Conservation (phyloP, 2,888 invertebrate genomes). For the Tridacna crocea region DNA sequence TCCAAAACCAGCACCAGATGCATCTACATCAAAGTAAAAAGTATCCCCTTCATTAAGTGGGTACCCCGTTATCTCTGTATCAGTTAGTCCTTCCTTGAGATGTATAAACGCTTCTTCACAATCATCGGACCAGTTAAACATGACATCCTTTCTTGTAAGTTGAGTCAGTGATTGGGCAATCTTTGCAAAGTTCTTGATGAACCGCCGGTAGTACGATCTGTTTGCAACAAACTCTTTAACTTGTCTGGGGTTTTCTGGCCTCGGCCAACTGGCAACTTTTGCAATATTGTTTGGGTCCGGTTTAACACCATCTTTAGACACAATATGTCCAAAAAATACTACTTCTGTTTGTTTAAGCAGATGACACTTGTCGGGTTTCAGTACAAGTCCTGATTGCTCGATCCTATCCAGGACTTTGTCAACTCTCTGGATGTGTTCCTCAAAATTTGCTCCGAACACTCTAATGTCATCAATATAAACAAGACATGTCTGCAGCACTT, state of each 20-base stretch:
- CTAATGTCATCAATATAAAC: too few relatives aligned
- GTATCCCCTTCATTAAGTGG: conserved; percentile 31
- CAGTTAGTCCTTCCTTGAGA: background rate
- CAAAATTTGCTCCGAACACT: too few relatives aligned
- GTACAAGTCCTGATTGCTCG: too few relatives aligned
- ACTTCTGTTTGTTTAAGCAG: too few relatives aligned
- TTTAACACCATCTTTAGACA: conserved; percentile 17
- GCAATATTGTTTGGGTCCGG: conserved; percentile 21
- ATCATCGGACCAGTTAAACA: conserved; percentile 16
- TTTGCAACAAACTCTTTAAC: conserved; percentile 28
- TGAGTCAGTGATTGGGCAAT: conserved; percentile 1
- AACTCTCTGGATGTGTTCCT: too few relatives aligned
- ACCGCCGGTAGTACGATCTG: conserved; percentile 22
- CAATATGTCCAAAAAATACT: conserved; percentile 24
- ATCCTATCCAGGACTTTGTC: too few relatives aligned
- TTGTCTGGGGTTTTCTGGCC: conserved; percentile 9
- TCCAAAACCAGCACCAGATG: conserved; percentile 44
- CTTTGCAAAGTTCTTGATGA: conserved; percentile 22
- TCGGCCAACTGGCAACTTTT: conserved; percentile 11
- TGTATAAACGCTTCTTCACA: conserved; percentile 5
- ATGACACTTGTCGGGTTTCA: too few relatives aligned
- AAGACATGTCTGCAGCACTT: too few relatives aligned
- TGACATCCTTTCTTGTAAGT: conserved; percentile 13
- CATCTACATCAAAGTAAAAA: conserved; percentile 62
- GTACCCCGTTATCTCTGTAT: conserved; percentile 42